These are phyloP conservation scores for Arnoldichthys spilopterus DNA, from an alignment of 2,797 vertebrate species.

Conservation along the genomic window DNA sequence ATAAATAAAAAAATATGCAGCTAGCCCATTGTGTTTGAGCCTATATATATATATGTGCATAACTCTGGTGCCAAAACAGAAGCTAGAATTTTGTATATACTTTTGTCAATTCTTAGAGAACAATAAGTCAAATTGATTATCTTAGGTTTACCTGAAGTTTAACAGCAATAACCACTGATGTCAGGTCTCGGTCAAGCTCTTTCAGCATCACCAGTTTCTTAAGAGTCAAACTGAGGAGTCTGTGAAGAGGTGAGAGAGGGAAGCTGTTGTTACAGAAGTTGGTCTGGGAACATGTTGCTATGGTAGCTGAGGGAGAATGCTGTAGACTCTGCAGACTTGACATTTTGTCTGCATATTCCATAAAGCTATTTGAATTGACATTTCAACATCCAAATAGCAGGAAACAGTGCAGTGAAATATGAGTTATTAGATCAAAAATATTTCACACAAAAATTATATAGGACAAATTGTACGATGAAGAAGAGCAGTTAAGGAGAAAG, in stretches of 20 bases:
- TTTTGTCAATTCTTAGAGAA: no score
- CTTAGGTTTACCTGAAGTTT: constrained; percentile 76
- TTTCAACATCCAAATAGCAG: constrained; percentile 25
- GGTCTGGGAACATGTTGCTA: constrained; percentile 29
- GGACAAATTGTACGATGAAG: neutral
- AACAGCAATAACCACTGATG: constrained; percentile 81
- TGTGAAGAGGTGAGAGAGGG: constrained; percentile 2
- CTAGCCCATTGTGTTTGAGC: no score
- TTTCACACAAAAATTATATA: neutral
- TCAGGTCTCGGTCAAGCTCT: constrained; percentile 81
- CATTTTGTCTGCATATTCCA: constrained; percentile 34
- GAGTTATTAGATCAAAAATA: constrained; percentile 21
- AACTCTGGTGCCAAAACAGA: no score
- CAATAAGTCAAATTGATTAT: neutral
- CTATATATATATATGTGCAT: no score
- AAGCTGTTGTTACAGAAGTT: constrained; percentile 52
- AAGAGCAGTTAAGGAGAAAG: no score
- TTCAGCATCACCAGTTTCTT: constrained; percentile 82
- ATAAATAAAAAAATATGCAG: no score
- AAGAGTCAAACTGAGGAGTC: constrained; percentile 56
- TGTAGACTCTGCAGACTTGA: constrained; percentile 24
- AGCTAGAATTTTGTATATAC: no score
- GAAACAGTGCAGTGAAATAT: constrained; percentile 9
- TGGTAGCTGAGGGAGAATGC: constrained; percentile 42
- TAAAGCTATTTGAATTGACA: constrained; percentile 34